These are phyloP conservation scores for Melieria picta DNA, from an alignment of 2,888 invertebrate species.

Conservation along the genomic window DNA sequence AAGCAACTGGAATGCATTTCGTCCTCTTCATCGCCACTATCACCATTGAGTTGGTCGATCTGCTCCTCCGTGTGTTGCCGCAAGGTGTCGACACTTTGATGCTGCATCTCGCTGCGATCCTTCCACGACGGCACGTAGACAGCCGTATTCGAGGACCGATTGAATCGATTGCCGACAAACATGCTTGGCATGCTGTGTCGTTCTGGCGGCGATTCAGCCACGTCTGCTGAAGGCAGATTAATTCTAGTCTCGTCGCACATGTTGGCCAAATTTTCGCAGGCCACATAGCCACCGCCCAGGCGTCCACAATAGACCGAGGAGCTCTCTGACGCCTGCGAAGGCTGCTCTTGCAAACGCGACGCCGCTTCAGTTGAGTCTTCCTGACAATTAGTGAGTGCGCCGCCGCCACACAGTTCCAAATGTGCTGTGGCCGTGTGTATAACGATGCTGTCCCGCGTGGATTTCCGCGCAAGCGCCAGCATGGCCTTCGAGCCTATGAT, in stretches of 20 bases:
- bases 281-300: conserved; percentile 69
- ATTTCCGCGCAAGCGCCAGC: conserved; percentile 57
- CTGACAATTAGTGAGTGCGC: conserved; percentile 47
- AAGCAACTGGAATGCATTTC: conserved; percentile 70
- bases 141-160: conserved; percentile 68
- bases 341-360: conserved; percentile 64
- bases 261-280: conserved; percentile 76
- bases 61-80: conserved; percentile 31
- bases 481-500: conserved; percentile 63
- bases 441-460: conserved; percentile 59
- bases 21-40: conserved; percentile 38
- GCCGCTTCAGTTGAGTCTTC: conserved; percentile 38
- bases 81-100: conserved; percentile 54
- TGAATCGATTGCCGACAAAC: conserved; percentile 71
- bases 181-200: conserved; percentile 76
- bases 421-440: conserved; percentile 68
- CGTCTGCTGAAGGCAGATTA: conserved; percentile 53
- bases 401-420: conserved; percentile 60
- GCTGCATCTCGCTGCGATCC: conserved; percentile 57
- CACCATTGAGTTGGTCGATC: conserved; percentile 8
- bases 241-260: conserved; percentile 72
- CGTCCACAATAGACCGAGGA: conserved; percentile 69
- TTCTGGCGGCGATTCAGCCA: conserved; percentile 56
- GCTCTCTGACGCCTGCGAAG: conserved; percentile 72
- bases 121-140: conserved; percentile 70